A percentile compares a stretch with the other conserved stretches of the same genome.
Conservation (phyloP, 2,797 vertebrate species). For the Zenarchopterus dispar region DNA sequence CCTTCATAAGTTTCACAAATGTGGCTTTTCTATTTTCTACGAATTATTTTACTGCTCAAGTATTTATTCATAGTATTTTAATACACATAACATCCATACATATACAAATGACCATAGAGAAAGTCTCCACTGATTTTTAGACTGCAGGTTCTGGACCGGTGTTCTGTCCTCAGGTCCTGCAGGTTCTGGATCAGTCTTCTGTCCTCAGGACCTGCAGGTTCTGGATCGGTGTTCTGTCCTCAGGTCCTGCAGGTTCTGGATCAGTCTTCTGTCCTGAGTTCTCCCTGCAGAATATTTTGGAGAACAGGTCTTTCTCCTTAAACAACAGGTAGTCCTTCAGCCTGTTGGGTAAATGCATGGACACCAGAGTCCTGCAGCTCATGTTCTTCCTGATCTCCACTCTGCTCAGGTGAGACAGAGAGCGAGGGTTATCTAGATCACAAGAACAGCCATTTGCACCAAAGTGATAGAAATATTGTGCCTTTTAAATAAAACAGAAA, state of each 20-base stretch:
- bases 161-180: slow-evolving; percentile 25
- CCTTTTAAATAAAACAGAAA: not conserved
- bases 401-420: slow-evolving; percentile 86
- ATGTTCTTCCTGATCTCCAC: slow-evolving; percentile 85
- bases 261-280: slow-evolving; percentile 15
- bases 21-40: too few relatives aligned
- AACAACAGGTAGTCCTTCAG: slow-evolving; percentile 86
- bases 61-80: too few relatives aligned
- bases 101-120: too few relatives aligned
- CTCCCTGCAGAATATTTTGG: slow-evolving; percentile 65
- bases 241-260: slow-evolving; percentile 2
- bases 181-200: too few relatives aligned
- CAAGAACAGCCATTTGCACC: not conserved
- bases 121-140: too few relatives aligned
- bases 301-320: slow-evolving; percentile 88
- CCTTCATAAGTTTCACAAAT: too few relatives aligned
- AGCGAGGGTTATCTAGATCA: slow-evolving; percentile 84
- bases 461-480: not conserved
- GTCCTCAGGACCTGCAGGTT: too few relatives aligned
- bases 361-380: slow-evolving; percentile 77
- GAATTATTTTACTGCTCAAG: too few relatives aligned
- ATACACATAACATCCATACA: too few relatives aligned
- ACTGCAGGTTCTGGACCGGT: too few relatives aligned
- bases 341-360: slow-evolving; percentile 78
- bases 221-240: not conserved